A percentile compares a stretch with the other conserved stretches of the same genome.
Conservation (phyloP, 2,888 invertebrate species). For the Pimpla rufipes region DNA sequence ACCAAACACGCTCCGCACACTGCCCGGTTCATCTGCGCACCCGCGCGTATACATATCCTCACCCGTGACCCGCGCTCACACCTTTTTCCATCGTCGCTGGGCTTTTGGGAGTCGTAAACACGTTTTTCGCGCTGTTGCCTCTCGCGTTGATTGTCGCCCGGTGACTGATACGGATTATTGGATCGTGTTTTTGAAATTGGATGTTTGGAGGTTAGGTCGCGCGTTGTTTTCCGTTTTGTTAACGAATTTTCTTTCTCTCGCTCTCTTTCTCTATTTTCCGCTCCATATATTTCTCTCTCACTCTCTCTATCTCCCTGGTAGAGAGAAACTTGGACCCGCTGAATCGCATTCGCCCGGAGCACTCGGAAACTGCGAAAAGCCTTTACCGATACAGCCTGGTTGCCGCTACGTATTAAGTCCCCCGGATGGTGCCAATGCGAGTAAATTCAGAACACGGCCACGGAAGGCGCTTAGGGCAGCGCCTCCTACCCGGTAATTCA, state of each 20-base stretch:
- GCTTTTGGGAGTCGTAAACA: constrained; percentile 12
- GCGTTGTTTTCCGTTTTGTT: too few species aligned
- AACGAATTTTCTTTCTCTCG: too few species aligned
- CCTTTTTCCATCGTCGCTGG: not conserved
- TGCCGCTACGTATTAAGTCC: too few species aligned
- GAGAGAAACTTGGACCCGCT: too few species aligned
- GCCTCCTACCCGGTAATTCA: constrained; percentile 6
- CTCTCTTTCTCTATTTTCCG: too few species aligned
- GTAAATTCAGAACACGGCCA: not conserved
- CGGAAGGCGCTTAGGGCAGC: not conserved
- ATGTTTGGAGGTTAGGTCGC: too few species aligned
- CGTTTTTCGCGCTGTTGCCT: not conserved
- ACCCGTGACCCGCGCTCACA: not conserved
- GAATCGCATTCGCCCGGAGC: too few species aligned
- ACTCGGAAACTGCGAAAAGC: too few species aligned
- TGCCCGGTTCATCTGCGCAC: constrained; percentile 10
- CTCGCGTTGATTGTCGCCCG: not conserved
- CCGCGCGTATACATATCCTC: not conserved
- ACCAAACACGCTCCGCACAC: constrained; percentile 38
- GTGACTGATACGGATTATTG: not conserved
- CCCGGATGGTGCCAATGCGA: not conserved
- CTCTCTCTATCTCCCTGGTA: too few species aligned
- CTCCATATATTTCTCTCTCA: too few species aligned
- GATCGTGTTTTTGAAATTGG: too few species aligned
- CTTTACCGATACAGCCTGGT: too few species aligned